These are phyloP conservation scores for Parascotia fuliginaria DNA, from an alignment of 2,888 invertebrate genomes.

Conservation along the genomic window DNA sequence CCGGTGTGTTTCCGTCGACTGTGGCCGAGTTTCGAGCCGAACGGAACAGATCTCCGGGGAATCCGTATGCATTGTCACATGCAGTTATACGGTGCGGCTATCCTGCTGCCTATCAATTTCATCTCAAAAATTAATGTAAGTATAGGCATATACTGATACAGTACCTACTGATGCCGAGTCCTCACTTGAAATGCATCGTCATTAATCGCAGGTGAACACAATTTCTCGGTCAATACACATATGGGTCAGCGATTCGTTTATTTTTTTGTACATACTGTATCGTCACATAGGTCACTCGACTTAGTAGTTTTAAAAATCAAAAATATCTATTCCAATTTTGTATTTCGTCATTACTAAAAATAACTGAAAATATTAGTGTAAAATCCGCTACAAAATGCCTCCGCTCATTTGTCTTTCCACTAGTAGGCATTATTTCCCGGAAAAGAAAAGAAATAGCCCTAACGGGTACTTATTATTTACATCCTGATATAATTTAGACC, in stretches of 20 bases:
- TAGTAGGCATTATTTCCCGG: no score
- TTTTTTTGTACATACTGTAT: slow-evolving; percentile 24
- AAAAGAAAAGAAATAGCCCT: no score
- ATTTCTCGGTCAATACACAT: slow-evolving; percentile 31
- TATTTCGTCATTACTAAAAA: no score
- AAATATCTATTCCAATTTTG: no score
- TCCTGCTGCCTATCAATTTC: slow-evolving; percentile 42
- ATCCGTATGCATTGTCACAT: slow-evolving; percentile 60
- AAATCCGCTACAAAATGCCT: no score
- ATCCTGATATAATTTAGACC: no score
- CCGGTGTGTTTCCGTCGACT: slow-evolving; percentile 55
- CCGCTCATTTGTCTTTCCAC: no score
- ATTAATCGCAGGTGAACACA: slow-evolving; percentile 23
- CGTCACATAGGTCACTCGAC: no score
- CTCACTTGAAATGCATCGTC: slow-evolving; percentile 24
- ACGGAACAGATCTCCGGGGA: slow-evolving; percentile 67
- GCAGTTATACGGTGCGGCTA: slow-evolving; percentile 9
- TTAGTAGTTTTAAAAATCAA: no score
- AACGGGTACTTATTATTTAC: no score
- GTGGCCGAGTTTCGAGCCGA: slow-evolving; percentile 68
- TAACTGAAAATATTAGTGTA: no score
- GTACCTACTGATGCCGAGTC: neutral
- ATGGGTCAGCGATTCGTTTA: slow-evolving; percentile 33
- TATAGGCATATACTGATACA: slow-evolving; percentile 13
- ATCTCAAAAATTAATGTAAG: slow-evolving; percentile 18